A percentile compares a stretch with the other conserved stretches of the same genome.
These are phyloP conservation scores for Spilosoma lubricipeda DNA, from an alignment of 2,888 invertebrate genomes.

Conservation along the genomic window DNA sequence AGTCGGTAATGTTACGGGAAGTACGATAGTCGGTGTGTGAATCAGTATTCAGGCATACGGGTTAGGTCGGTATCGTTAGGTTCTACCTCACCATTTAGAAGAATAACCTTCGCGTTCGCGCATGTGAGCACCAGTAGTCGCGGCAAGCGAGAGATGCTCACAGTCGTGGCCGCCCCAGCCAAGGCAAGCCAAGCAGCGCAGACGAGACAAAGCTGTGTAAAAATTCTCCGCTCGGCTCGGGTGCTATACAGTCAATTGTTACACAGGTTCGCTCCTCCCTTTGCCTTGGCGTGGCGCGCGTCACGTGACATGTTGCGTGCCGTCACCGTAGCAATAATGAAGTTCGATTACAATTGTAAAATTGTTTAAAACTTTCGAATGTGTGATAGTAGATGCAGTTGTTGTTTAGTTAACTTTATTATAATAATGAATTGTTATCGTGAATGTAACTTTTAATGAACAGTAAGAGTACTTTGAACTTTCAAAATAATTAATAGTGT, in stretches of 20 bases:
- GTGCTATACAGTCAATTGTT: conserved; percentile 22
- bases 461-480: conserved; percentile 75
- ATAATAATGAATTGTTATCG: conserved; percentile 84
- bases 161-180: conserved; percentile 5
- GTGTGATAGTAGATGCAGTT: conserved; percentile 87
- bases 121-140: conserved; percentile 44
- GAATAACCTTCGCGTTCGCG: conserved; percentile 49
- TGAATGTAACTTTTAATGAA: conserved; percentile 84
- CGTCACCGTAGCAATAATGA: conserved; percentile 85
- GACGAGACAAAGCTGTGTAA: conserved; percentile 12
- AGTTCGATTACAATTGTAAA: conserved; percentile 84
- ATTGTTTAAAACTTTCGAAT: conserved; percentile 87
- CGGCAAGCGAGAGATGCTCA: conserved; percentile 10
- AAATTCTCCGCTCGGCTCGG: conserved; percentile 9
- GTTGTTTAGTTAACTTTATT: conserved; percentile 86
- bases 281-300: conserved; percentile 19
- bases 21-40: conserved; percentile 18
- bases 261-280: conserved; percentile 20
- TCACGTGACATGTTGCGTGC: conserved; percentile 46
- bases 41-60: conserved; percentile 55
- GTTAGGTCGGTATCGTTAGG: conserved; percentile 54
- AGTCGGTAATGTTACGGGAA: conserved; percentile 30
- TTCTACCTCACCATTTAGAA: conserved; percentile 61
- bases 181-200: conserved; percentile 19
- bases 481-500: conserved; percentile 72